Evolutionary conservation across 2,113 vertebrate genomes (phyloP), one percentile per base, ranked within the genome.

Genomic region (Tachysurus fulvidraco): DNA sequence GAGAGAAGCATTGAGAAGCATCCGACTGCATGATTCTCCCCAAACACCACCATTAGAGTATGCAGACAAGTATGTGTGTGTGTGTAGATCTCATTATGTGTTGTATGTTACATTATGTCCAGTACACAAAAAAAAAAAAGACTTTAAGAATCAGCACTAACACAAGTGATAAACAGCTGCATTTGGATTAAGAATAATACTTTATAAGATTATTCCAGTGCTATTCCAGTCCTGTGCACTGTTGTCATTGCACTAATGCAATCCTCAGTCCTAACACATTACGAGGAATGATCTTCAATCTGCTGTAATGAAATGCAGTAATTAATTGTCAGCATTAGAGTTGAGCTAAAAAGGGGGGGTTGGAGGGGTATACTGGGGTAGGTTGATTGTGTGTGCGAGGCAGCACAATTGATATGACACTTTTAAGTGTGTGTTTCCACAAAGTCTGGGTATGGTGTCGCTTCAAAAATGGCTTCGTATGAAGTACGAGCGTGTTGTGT

Each of bases 291-390:
- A 85, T 88, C 86, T 88, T 65, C 67, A 82, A 65, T 86, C 81
- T 77, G 65, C 81, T 41, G 52, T 88, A 88, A 88, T 85, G 82
- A 90, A 90, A 90, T 52, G 77, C 84, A 81, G 65, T 86, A 77
- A 88, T 86, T 90, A 88, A 86, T 84, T 86, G 84, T 86, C 83
- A 73, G 41, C 59, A 84, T 90, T 88, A 86, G 84, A 77, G 73
- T 50, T 71, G 87, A 71, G 85, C 81, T 77, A 57, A 54, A 65
- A 59, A 80, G 73, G 50, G 57, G 14, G 50, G 19, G 17, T 3
- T 1, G 71, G 17, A 21, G 11, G 21, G 50, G 25, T 2, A 1
- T 8, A 41, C 46, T n/a, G 77, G 23, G 46, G 6, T 30, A 52
- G 77, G 9, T 80, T 80, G 77, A 36, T 80, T 76, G 23, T 81